phyloP scores from a whole-genome alignment of 2,797 vertebrate species.

The Ctenopoma kingsleyae region DNA sequence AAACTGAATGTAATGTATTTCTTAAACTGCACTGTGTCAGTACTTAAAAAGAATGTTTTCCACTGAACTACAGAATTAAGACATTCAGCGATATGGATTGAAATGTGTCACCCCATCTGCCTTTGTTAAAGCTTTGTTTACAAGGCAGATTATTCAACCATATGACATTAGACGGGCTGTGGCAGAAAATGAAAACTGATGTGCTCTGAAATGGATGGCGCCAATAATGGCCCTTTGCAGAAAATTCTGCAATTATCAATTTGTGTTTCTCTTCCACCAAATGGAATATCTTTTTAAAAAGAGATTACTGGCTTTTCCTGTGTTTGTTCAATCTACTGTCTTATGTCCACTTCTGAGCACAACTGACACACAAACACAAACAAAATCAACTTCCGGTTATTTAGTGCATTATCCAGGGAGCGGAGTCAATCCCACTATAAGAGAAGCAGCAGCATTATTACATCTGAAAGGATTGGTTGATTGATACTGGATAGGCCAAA shows the following conservation, averaged over 20 bases:
- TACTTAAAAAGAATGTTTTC: background rate
- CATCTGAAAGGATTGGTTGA: constrained; percentile 58
- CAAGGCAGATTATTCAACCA: constrained; percentile 42
- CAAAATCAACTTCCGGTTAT: constrained; percentile 39
- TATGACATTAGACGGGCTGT: constrained; percentile 17
- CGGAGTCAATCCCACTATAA: constrained; percentile 26
- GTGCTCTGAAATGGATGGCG: constrained; percentile 49
- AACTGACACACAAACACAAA: constrained; percentile 39
- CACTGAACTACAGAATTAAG: constrained; percentile 39
- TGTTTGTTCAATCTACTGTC: constrained; percentile 52
- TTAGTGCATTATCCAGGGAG: constrained; percentile 32
- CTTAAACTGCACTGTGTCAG: background rate
- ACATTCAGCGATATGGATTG: constrained; percentile 42
- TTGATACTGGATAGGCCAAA: constrained; percentile 46
- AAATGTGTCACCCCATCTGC: constrained; percentile 44
- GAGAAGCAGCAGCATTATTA: constrained; percentile 48
- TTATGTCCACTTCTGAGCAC: constrained; percentile 17
- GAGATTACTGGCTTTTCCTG: constrained; percentile 33
- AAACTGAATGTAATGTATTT: constrained; percentile 5
- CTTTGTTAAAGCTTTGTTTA: constrained; percentile 49
- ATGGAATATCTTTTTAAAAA: constrained; percentile 16
- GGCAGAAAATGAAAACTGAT: constrained; percentile 47
- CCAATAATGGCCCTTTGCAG: constrained; percentile 24
- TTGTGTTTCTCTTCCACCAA: constrained; percentile 22
- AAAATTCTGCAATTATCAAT: constrained; percentile 37